Evolutionary conservation across 35 echinoderm and acorn worm genomes (phyloP), one percentile per base, ranked within the genome.

Genomic region (Heliocidaris tuberculata): DNA sequence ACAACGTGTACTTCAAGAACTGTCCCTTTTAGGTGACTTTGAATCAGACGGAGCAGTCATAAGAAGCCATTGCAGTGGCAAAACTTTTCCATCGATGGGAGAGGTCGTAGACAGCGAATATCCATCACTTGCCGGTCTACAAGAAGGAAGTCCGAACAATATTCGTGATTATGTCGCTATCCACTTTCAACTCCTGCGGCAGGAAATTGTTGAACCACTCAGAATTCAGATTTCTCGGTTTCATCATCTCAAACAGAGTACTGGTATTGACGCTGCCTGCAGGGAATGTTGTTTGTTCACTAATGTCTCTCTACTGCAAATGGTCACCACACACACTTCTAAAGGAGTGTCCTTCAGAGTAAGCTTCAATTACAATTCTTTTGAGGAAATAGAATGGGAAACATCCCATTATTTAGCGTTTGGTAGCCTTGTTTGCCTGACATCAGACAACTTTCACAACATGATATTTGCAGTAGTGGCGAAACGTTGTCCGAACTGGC

Each of bases 131-230:
- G 0, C 35, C 35, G 35, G 35, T 42, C 35, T 42, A 42, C 35
- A 42, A 42, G 35, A 42, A 42, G 35, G 35, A 42, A 42, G 35
- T 42, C 35, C 35, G 35, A 42, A 42, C 35, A 42, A 42, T 42
- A 42, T 42, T 42, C 35, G 35, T 42, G 35, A 42, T 42, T 42
- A 42, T 42, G 35, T 42, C 35, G 35, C 35, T 42, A 42, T 42
- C 47, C 98, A 99, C 92, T 99, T 96, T 50, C 93, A 96, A 32
- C 92, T 99, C 9, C 86, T 99, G 59, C 94, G 96, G 85, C 96
- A 99, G 95, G 98, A 99, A 50, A 97, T 99, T 56, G 94, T 97
- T 16, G 95, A 94, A 87, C 98, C 97, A 31, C 85, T 99, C 31
- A 88, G 97, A 54, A 50, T 71, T 8, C 96, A 95, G 32, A 99